These are phyloP conservation scores for Neomonachus schauinslandi DNA, from an alignment of 2,113 vertebrate species.

Conservation along the genomic window DNA sequence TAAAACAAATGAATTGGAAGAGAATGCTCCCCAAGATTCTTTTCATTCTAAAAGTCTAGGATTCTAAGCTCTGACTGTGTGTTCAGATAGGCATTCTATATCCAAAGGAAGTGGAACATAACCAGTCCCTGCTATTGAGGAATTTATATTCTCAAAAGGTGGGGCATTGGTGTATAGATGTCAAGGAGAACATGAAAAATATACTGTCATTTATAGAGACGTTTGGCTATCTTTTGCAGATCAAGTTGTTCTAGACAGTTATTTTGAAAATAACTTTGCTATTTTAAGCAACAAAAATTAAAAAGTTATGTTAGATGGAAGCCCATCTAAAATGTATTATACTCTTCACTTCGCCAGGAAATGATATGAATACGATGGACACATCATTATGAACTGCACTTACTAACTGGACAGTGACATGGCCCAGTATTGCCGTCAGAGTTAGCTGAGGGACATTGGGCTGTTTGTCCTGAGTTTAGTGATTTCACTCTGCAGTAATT, in stretches of 20 bases:
- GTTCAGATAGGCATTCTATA: not conserved
- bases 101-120: not conserved
- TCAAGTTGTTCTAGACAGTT: not conserved
- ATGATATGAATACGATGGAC: not conserved
- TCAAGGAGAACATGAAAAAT: not conserved
- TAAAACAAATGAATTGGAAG: slow-evolving; percentile 1
- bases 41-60: not conserved
- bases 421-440: not conserved
- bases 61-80: not conserved
- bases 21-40: not conserved
- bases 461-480: not conserved
- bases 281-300: slow-evolving; percentile 2
- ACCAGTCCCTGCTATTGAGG: not conserved
- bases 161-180: not conserved
- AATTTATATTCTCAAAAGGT: not conserved
- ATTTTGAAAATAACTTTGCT: slow-evolving; percentile 34
- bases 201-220: not conserved
- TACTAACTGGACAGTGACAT: not conserved
- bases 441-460: not conserved
- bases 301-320: not conserved
- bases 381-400: not conserved
- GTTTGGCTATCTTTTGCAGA: not conserved
- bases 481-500: not conserved
- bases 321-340: not conserved
- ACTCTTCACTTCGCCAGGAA: not conserved